Base-by-base conservation (phyloP, 2,888 invertebrate species). In the Apoderus coryli region DNA sequence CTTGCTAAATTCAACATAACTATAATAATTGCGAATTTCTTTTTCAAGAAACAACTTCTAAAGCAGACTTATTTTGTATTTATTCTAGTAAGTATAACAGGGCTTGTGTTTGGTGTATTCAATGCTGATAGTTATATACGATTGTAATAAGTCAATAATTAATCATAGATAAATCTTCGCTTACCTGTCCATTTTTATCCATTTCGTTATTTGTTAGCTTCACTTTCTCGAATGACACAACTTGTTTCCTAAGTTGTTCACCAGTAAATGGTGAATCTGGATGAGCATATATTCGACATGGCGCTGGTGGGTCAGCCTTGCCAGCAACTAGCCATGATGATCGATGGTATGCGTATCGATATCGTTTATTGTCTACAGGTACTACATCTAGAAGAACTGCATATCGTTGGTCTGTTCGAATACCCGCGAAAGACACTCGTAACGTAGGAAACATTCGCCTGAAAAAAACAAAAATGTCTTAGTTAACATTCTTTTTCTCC, bases 391-490 rank as follows among this genome's bases (percentile, higher is more conserved):
- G 65, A 32, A 80, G 64, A 10, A 84, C 79, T 15, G 73, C 71
- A 60, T 80, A 82, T 38, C 69, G 59, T 47, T 65, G 70, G 43
- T 72, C 73, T 2, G 71, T 61, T 33, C 73, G 65, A 25, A 77
- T 61, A 3, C 75, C 76, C 25, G 67, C 68, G 59, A 82, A 79
- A 10, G 76, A 76, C 19, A 78, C 75, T 27, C 81, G 63, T 29
- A 82, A 64, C 5, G 81, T 80, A 2, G 82, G 82, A 49, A 82
- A 82, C 82, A 84, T 84, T 44, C 82, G 64, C 54, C 81, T 82
- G 66, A 26, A 63, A 64, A n/a, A n/a, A n/a, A n/a, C n/a, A n/a
- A n/a, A n/a, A n/a, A n/a, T n/a, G n/a, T n/a, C n/a, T n/a, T n/a
- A n/a, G n/a, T n/a, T n/a, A n/a, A n/a, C n/a, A n/a, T n/a, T n/a